Evolutionary conservation across 1,140 invertebrate genomes (phyloP).

Genomic region (Bombus soroeensis): DNA sequence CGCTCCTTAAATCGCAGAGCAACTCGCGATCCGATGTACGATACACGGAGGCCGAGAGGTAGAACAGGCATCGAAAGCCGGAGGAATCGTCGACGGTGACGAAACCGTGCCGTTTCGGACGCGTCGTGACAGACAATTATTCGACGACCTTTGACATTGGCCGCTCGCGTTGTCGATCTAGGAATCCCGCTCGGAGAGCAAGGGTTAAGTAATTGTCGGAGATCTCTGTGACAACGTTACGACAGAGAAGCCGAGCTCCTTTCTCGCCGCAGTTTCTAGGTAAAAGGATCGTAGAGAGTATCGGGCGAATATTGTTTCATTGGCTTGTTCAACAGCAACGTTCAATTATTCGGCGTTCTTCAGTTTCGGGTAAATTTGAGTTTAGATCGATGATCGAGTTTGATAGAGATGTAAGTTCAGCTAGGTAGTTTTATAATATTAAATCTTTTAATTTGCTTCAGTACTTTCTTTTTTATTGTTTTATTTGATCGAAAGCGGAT

Average conservation of each 20-base stretch:
- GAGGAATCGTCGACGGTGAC: constrained; percentile 60
- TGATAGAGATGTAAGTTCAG: neutral
- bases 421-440: neutral
- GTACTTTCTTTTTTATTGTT: too few species aligned
- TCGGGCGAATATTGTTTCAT: neutral
- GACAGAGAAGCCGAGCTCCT: neutral
- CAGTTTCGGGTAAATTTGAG: too few species aligned
- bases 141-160: constrained; percentile 59
- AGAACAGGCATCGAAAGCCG: constrained; percentile 29
- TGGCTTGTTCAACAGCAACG: neutral
- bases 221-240: neutral
- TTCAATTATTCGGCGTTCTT: neutral
- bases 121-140: constrained; percentile 57
- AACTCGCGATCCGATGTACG: constrained; percentile 22
- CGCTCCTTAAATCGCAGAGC: constrained; percentile 44
- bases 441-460: neutral
- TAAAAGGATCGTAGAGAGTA: neutral
- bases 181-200: neutral
- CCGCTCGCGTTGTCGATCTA: constrained; percentile 28
- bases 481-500: neutral
- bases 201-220: constrained; percentile 33
- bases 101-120: constrained; percentile 59
- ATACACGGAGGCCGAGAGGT: neutral
- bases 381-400: neutral
- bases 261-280: neutral